These are phyloP conservation scores for Phymorhynchus buccinoides DNA, from an alignment of 1,140 invertebrate genomes.

Conservation along the genomic window DNA sequence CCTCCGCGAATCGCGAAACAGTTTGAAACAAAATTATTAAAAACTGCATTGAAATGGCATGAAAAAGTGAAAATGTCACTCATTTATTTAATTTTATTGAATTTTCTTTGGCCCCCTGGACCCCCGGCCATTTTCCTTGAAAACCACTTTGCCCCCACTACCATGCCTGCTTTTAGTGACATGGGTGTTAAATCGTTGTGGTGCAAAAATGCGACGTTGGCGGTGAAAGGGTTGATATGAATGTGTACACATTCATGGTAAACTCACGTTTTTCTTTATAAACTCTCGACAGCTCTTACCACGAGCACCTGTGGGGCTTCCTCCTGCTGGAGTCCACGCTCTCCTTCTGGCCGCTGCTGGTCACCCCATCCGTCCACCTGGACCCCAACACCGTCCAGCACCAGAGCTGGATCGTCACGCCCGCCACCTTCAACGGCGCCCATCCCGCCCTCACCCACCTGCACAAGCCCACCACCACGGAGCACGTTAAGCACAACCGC, in stretches of 20 bases:
- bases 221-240: background rate
- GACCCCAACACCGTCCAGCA: background rate
- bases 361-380: background rate
- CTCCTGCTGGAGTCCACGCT: background rate
- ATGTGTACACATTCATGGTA: background rate
- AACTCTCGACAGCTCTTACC: background rate
- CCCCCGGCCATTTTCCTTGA: no score
- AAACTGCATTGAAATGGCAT: no score
- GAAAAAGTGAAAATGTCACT: background rate
- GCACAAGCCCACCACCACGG: background rate
- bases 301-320: slow-evolving; percentile 4
- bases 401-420: slow-evolving; percentile 12
- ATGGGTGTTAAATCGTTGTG: background rate
- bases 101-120: no score
- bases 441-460: background rate
- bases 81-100: no score
- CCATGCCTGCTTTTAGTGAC: no score
- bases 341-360: background rate
- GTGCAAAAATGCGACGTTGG: no score
- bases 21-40: no score
- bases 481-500: background rate
- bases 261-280: background rate
- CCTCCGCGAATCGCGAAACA: no score
- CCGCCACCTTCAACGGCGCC: background rate
- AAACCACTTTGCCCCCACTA: no score